Conservation (phyloP, 2,888 invertebrate species). For the Thymelicus sylvestris region DNA sequence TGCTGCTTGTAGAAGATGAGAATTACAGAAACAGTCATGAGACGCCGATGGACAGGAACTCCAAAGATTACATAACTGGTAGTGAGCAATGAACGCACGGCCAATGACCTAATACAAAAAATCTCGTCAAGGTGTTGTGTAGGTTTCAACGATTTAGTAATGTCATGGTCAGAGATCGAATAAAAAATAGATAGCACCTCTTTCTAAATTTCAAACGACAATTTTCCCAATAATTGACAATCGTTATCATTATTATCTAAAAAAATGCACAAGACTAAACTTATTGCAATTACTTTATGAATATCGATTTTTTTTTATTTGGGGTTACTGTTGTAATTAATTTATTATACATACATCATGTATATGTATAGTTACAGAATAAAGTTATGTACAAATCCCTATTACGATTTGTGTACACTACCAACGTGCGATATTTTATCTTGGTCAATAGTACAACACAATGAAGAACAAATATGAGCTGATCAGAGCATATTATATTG, state of each 20-base stretch:
- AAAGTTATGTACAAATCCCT: too few relatives aligned
- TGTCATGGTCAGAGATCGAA: neutral
- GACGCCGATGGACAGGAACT: constrained; percentile 25
- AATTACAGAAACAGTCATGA: constrained; percentile 4
- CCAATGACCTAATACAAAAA: constrained; percentile 35
- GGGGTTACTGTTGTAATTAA: too few relatives aligned
- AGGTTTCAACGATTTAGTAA: constrained; percentile 17
- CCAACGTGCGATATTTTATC: too few relatives aligned
- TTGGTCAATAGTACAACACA: too few relatives aligned
- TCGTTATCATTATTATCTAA: neutral
- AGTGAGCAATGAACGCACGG: constrained; percentile 37
- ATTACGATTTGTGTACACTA: too few relatives aligned
- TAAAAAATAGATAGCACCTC: neutral
- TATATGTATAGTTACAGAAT: too few relatives aligned
- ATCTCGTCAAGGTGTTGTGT: constrained; percentile 18
- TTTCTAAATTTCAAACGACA: neutral
- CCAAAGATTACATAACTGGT: constrained; percentile 28
- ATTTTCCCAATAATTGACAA: neutral
- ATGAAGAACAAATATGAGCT: too few relatives aligned
- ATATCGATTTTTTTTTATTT: too few relatives aligned
- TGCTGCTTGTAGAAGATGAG: constrained; percentile 10
- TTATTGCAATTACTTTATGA: too few relatives aligned
- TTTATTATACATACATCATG: too few relatives aligned
- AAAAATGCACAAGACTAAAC: too few relatives aligned
- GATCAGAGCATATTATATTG: too few relatives aligned